Base-by-base conservation (phyloP, 2,888 invertebrate species). In the Actias luna region DNA sequence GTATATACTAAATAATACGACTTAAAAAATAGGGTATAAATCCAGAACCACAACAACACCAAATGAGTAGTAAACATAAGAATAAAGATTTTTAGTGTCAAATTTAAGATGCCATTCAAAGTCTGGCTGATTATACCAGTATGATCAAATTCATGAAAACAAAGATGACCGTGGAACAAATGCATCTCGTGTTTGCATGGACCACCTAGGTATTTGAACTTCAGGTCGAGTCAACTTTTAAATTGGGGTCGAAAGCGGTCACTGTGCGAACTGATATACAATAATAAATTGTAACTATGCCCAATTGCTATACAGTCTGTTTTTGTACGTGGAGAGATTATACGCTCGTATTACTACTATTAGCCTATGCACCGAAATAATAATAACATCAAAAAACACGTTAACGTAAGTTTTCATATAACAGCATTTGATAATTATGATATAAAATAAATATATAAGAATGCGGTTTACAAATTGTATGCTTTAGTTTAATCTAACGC, bases 211-310 rank as follows among this genome's bases (percentile, higher is more conserved):
- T 78, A 75, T 77, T 75, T 82, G 81, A 85, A 83, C 82, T 80
- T 77, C 76, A 46, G 58, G 78, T 68, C 82, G 79, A 84, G 86
- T 85, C 84, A 87, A 77, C 65, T 76, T 72, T 73, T 77, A 84
- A 87, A 87, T 85, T 89, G 87, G 80, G 85, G 86, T 89, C 87
- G 82, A 76, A 85, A 74, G 79, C 79, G 86, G 83, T 81, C 83
- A 81, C 71, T 76, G 77, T 74, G 74, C 79, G 75, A 67, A 70
- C 72, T 73, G 73, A 67, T 79, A 68, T 75, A 72, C 68, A 68
- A 59, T 42, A 63, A 62, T 62, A 57, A 18, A 35, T 63, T 39
- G 59, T 42, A 46, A 63, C 67, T 67, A 68, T 71, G 69, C 75
- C 66, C 46, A 42, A 42, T 18, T 42, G 42, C 42, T 59, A 59